A percentile compares a stretch with the other conserved stretches of the same genome.
These are phyloP conservation scores for Microhierax caerulescens DNA, from an alignment of 2,797 vertebrate species.

Conservation along the genomic window DNA sequence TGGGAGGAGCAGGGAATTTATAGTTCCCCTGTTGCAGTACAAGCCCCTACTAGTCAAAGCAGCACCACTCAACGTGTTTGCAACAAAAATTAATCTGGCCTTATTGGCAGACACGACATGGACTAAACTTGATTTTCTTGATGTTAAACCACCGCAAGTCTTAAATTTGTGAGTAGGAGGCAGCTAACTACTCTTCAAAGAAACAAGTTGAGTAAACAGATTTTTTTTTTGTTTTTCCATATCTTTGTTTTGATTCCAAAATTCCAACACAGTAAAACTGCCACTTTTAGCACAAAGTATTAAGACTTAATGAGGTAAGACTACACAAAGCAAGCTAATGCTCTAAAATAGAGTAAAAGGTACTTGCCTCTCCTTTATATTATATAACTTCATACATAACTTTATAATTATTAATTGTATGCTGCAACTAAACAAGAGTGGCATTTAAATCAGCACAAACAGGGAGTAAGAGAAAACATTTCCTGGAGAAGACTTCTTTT, in stretches of 20 bases:
- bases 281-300: not conserved
- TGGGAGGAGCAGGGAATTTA: not conserved
- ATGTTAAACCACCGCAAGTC: not conserved
- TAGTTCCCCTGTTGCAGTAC: not conserved
- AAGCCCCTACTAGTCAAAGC: not conserved
- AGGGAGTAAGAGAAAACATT: not conserved
- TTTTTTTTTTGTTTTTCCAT: rapidly evolving
- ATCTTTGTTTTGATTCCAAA: not conserved
- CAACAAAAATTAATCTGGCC: not conserved
- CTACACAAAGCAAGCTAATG: not conserved
- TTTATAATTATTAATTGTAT: not conserved
- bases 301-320: not conserved
- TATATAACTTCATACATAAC: not conserved
- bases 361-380: not conserved
- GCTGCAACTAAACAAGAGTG: not conserved
- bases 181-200: not conserved
- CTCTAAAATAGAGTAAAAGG: not conserved
- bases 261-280: not conserved
- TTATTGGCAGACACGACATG: not conserved
- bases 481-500: not conserved
- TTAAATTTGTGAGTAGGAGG: not conserved
- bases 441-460: not conserved
- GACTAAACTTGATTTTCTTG: not conserved
- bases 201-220: not conserved
- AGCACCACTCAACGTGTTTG: not conserved